phyloP scores from a whole-genome alignment of 1,140 invertebrate species.

The Magallana angulata region DNA sequence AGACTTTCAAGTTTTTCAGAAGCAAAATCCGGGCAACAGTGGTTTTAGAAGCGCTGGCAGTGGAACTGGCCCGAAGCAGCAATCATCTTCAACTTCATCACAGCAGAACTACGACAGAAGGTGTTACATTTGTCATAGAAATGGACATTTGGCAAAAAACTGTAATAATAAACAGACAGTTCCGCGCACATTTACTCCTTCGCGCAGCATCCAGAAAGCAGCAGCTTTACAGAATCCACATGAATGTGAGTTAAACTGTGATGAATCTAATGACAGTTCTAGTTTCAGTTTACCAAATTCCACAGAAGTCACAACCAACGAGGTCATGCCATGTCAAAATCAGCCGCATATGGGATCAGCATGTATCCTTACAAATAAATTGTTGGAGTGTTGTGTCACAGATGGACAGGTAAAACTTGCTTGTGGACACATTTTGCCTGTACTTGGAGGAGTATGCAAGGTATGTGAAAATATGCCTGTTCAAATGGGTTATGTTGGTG shows the following conservation, averaged over 20 bases:
- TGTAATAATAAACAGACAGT: background rate
- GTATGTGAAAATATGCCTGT: constrained; percentile 44
- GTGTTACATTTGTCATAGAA: constrained; percentile 16
- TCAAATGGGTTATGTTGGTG: constrained; percentile 32
- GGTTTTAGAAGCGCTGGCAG: background rate
- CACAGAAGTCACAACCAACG: background rate
- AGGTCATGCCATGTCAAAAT: background rate
- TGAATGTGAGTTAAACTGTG: no score
- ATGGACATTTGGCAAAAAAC: constrained; percentile 25
- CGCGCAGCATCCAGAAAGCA: no score
- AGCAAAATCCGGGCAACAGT: background rate
- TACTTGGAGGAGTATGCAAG: constrained; percentile 9
- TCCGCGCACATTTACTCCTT: background rate
- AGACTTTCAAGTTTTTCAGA: background rate
- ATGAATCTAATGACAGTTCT: no score
- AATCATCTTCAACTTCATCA: background rate
- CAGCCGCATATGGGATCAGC: background rate
- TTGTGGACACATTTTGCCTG: constrained; percentile 35
- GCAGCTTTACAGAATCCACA: no score
- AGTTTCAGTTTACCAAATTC: background rate
- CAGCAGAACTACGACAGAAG: background rate
- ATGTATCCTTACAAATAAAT: background rate
- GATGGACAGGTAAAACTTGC: constrained; percentile 7
- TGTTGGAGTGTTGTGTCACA: constrained; percentile 19
- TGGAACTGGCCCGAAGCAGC: background rate